These are phyloP conservation scores for Tyrophagus putrescentiae DNA, from an alignment of 1,140 invertebrate species.

Conservation along the genomic window DNA sequence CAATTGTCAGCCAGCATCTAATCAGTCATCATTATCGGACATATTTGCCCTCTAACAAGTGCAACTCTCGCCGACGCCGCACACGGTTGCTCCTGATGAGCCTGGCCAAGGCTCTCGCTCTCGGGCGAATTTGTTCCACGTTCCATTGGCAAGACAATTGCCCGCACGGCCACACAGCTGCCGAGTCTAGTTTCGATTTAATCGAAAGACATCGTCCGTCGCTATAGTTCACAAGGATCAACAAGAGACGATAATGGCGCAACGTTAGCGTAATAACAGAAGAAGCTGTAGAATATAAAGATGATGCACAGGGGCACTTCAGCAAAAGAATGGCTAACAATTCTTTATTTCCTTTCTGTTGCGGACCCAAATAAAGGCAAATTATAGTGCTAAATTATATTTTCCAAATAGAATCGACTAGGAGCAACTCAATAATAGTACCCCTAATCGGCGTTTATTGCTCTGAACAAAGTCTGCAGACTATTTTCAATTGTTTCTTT, in stretches of 20 bases:
- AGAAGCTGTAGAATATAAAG: background rate
- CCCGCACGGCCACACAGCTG: background rate
- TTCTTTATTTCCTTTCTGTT: constrained; percentile 5
- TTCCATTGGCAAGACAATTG: background rate
- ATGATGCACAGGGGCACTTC: background rate
- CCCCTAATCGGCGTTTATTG: constrained; percentile 15
- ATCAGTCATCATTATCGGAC: constrained; percentile 13
- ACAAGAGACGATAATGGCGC: background rate
- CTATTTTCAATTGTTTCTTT: background rate
- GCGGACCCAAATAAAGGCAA: no score
- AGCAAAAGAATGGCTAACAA: background rate
- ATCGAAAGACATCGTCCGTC: no score
- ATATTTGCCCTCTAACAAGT: constrained; percentile 2
- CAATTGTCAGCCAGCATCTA: background rate
- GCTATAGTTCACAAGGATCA: background rate
- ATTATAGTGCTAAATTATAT: background rate
- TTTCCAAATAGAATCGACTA: background rate
- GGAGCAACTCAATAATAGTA: background rate
- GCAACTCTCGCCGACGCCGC: no score
- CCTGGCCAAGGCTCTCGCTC: no score
- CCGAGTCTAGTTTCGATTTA: background rate
- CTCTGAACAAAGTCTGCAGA: background rate
- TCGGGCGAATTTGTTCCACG: constrained; percentile 10
- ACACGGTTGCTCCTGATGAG: no score
- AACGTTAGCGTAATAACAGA: background rate